These are phyloP conservation scores for Drosophila tripunctata DNA, from an alignment of 2,888 invertebrate species.

Conservation along the genomic window DNA sequence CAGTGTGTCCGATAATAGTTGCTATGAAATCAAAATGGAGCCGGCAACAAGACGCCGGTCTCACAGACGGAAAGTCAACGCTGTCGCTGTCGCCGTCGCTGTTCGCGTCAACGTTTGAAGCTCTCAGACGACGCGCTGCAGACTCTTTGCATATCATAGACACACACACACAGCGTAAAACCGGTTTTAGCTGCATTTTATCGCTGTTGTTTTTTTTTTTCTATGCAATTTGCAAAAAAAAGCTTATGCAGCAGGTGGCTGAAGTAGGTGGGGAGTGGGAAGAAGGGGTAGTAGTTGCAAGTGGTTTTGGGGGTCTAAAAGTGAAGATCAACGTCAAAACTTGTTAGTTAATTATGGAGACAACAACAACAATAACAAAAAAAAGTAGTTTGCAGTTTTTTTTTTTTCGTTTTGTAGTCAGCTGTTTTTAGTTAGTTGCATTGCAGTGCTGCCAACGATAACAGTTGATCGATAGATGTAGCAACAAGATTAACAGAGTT, in stretches of 20 bases:
- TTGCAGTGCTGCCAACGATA: no score
- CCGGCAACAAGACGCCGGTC: constrained; percentile 34
- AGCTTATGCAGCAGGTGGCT: neutral
- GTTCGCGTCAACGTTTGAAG: no score
- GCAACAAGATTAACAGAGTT: no score
- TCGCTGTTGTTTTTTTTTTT: neutral
- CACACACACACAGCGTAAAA: neutral
- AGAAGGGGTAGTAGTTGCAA: neutral
- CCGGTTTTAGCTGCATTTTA: constrained; percentile 11
- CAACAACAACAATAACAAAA: no score
- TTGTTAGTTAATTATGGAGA: constrained; percentile 6
- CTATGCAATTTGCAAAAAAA: constrained; percentile 1
- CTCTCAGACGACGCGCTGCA: constrained; percentile 14
- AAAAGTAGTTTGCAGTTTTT: no score
- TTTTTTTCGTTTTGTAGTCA: no score
- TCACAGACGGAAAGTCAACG: constrained; percentile 1
- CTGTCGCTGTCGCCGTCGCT: neutral
- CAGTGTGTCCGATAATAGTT: constrained; percentile 6
- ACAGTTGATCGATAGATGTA: neutral
- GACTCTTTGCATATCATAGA: neutral
- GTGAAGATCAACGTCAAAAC: constrained; percentile 15
- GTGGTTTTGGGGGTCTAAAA: neutral
- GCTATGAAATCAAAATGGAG: neutral
- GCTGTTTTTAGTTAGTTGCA: no score
- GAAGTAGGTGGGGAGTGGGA: neutral